A percentile compares a stretch with the other conserved stretches of the same genome.
Conservation (phyloP, 2,113 vertebrate genomes). For the Junco hyemalis region DNA sequence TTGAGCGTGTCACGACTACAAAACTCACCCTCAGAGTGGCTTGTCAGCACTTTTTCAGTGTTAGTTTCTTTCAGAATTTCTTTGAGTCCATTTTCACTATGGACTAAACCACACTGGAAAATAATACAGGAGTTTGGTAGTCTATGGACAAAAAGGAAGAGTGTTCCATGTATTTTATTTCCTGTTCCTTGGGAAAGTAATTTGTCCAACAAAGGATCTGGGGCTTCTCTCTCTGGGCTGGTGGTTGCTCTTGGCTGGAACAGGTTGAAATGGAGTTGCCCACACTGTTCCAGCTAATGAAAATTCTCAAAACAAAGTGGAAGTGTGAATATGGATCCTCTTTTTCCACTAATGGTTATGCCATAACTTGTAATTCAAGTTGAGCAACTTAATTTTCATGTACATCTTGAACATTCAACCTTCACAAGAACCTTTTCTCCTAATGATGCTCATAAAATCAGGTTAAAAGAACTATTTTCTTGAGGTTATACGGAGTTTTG, state of each 20-base stretch:
- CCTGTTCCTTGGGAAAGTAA: not conserved
- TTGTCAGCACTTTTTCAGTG: constrained; percentile 3
- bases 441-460: not conserved
- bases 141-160: not conserved
- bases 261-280: not conserved
- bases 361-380: not conserved
- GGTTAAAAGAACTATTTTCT: not conserved
- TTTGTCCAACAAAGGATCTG: not conserved
- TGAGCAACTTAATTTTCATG: not conserved
- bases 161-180: not conserved
- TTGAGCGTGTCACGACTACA: not conserved
- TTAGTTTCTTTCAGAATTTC: constrained; percentile 4
- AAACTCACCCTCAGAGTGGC: not conserved
- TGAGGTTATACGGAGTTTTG: not conserved
- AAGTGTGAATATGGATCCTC: not conserved
- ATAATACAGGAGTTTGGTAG: not conserved
- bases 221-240: not conserved
- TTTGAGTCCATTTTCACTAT: not conserved
- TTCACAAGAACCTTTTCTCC: not conserved
- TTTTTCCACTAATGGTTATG: not conserved
- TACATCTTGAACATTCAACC: fast-evolving
- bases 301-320: not conserved
- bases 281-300: not conserved
- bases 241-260: not conserved
- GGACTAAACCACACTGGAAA: not conserved